phyloP scores from a whole-genome alignment of 2,888 invertebrate genomes.

The Nomada ruficornis region DNA sequence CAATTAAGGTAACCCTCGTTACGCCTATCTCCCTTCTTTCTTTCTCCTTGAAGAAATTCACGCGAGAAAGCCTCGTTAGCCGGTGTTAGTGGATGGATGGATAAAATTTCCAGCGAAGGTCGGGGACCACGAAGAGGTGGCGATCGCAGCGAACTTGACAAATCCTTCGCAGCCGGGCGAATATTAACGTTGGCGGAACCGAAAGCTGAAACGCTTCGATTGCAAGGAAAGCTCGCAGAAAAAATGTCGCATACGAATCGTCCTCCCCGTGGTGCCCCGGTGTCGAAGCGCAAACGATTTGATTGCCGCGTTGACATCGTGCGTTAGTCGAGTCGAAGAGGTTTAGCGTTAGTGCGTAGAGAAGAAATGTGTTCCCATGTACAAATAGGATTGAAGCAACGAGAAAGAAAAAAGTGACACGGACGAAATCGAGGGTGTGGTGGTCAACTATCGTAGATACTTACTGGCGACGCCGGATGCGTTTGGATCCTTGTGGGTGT shows the following conservation, averaged over 20 bases:
- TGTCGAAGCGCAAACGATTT: constrained; percentile 19
- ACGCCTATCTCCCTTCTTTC: constrained; percentile 58
- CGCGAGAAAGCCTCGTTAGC: constrained; percentile 58
- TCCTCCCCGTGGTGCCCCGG: constrained; percentile 5
- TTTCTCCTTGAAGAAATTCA: constrained; percentile 47
- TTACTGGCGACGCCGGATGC: constrained; percentile 95
- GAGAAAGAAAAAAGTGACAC: constrained; percentile 44
- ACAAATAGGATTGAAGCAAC: constrained; percentile 10
- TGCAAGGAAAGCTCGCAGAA: not conserved
- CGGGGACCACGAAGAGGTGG: constrained; percentile 42
- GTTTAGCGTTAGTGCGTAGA: constrained; percentile 35
- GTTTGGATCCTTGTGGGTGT: constrained; percentile 96
- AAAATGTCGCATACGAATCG: constrained; percentile 13
- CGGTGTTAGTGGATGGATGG: constrained; percentile 53
- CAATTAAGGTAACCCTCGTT: constrained; percentile 67
- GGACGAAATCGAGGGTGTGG: constrained; percentile 53
- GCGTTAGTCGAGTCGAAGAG: constrained; percentile 45
- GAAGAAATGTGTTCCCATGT: not conserved
- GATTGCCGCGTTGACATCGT: constrained; percentile 25
- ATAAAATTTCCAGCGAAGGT: constrained; percentile 46
- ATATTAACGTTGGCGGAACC: too few relatives aligned
- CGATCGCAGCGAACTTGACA: constrained; percentile 24
- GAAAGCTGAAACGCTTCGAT: too few relatives aligned
- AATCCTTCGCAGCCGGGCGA: not conserved
- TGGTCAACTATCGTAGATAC: constrained; percentile 83